Evolutionary conservation across 2,797 vertebrate genomes (phyloP).

Genomic region (Salmo trutta): DNA sequence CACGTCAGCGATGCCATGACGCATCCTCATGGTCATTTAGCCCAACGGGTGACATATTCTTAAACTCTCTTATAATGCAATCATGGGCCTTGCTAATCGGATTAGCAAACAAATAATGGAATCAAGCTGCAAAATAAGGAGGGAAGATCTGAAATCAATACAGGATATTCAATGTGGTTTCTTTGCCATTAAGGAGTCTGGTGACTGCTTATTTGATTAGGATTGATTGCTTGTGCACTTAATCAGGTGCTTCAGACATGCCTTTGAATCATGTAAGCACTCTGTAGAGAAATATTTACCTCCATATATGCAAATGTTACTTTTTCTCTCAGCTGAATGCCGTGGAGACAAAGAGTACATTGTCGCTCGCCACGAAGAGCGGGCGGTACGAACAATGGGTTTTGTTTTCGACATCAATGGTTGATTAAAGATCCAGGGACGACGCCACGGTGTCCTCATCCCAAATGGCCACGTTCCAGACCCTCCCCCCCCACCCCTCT

Average conservation of each 20-base stretch:
- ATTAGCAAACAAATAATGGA: background rate
- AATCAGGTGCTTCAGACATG: background rate
- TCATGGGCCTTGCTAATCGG: background rate
- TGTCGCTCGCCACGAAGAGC: conserved; percentile 4
- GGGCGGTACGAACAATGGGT: conserved; percentile 11
- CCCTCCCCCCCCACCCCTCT: background rate
- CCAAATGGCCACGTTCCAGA: conserved; percentile 1
- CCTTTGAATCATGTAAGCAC: background rate
- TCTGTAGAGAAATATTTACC: background rate
- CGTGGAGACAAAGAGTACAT: background rate
- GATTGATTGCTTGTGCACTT: conserved; percentile 2
- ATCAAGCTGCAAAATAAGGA: background rate
- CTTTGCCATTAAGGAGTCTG: background rate
- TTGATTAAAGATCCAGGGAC: conserved; percentile 13
- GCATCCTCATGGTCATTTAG: background rate
- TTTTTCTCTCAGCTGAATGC: background rate
- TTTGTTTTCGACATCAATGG: conserved; percentile 14
- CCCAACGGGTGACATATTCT: background rate
- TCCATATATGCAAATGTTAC: background rate
- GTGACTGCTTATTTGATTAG: background rate
- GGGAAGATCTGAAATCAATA: background rate
- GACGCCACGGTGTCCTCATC: background rate
- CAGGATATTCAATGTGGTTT: background rate
- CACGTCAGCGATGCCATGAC: background rate
- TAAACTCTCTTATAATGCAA: background rate